Base-by-base conservation (phyloP, 2,888 invertebrate species). In the Cosmia trapezina region DNA sequence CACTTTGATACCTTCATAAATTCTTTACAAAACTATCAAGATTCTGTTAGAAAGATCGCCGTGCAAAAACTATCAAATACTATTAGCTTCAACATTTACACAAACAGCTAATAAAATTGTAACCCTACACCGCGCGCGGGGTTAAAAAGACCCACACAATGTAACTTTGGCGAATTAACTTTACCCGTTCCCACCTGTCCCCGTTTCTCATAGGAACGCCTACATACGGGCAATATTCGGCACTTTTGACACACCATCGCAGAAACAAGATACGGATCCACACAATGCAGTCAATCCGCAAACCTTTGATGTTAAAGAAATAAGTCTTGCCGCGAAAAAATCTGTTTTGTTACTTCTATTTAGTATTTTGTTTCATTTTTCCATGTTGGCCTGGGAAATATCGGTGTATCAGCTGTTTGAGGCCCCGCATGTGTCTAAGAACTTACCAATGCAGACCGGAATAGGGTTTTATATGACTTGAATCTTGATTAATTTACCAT, bases 101-200 rank as follows among this genome's bases (percentile, higher is more conserved):
- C 78, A 79, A 81, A 80, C 66, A 82, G 77, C 78, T 81, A 81
- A 83, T 86, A 80, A 83, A 77, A 70, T 61, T 54, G 87, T 83
- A 87, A 87, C 83, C 76, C 68, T 81, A 86, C 45, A 81, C 86
- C 73, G 33, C 76, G 72, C 72, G 76, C 76, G 70, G 64, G 74
- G 75, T 77, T 61, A 59, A 78, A 76, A 45, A 87, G 83, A 57
- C 68, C 76, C 77, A 86, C 86, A 89, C 88, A 87, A 78, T 84
- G 91, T 86, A 90, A 91, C 88, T 89, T 91, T 92, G 89, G 90
- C 89, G 77, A 89, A 87, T 88, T 76, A 80, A 59, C 76, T 92
- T 89, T 76, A 94, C 95, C 95, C 94, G 93, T 94, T 94, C 91
- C 33, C 95, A 95, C 95, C 94, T 95, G 95, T 94, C 78, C 70